Base-by-base conservation (phyloP, 2,797 vertebrate genomes). In the Coccyzus lansbergi region DNA sequence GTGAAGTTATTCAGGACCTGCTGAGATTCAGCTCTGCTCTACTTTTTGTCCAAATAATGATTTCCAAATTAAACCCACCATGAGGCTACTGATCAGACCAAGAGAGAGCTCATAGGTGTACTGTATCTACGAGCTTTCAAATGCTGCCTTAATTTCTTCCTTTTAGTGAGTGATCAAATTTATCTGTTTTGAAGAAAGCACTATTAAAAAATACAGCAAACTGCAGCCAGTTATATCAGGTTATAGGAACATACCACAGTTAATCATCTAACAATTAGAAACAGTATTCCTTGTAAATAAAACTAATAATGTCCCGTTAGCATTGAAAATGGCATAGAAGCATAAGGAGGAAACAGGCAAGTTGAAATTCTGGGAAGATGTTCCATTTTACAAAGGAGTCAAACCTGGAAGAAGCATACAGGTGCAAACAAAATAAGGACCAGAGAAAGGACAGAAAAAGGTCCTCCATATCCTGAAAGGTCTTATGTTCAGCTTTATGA, bases 41-140 rank as follows among this genome's bases (percentile, higher is more conserved):
- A 92, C 74, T 95, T 92, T 83, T 83, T 77, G 79, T 69, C 75
- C 65, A 63, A 89, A 77, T 48, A 83, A 93, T 51, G 53, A 91
- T 53, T 91, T 88, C 59, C 83, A 91, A 91, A 92, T 93, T 88
- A 95, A 93, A 83, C 34, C 72, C 76, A 86, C 55, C 64, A 58
- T 46, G 87, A 89, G 72, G 79, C 34, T 81, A 46, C 48, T 74
- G 86, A 84, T 91, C 68, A 83, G 82, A 83, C 36, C 34, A 42
- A 65, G 56, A 33, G 31, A 87, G 52, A 92, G 78, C 60, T 93
- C 80, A 52, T 1, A 76, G 67, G 60, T 15, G 1, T 38, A 55
- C 34, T 34, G 24, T 62, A 82, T 87, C 71, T 29, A 5, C 13
- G 16, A 83, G 85, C 33, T 88, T 94, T 60, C 86, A 94, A 71